Base-by-base conservation (phyloP, 1,140 invertebrate species). In the Drosophila virilis region DNA sequence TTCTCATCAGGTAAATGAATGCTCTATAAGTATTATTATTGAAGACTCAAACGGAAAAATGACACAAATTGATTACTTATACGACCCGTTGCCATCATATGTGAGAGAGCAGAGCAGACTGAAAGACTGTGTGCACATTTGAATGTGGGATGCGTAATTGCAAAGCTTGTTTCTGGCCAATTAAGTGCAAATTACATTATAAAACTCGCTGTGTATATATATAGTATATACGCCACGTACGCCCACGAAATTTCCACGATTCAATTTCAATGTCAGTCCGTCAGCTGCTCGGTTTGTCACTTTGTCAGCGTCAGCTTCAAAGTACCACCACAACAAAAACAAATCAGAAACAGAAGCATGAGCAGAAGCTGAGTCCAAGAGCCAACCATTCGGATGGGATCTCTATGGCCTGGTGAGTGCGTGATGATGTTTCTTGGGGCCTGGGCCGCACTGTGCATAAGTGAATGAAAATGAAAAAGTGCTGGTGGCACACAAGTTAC, bases 391-490 rank as follows among this genome's bases (percentile, higher is more conserved):
- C 17, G 10, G 15, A 10, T 38, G n/a, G 8, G 48, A 12, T 38
- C 45, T 22, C 28, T 58, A 32, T 32, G 38, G 54, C n/a, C 7
- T 42, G 9, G 22, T 54, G n/a, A 43, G 13, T 45, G 6, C 45
- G 50, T 65, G 62, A 9, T 55, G 38, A 42, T 64, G 51, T 57
- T 57, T 35, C 28, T 22, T 54, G 13, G 3, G 50, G 38, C 13
- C 46, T 1, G 10, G 8, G 50, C 28, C 50, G 8, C 28, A 51
- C 22, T 5, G 22, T 58, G 68, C 79, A 60, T 86, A 86, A 86
- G 83, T 86, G 83, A 86, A 86, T 86, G 84, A 86, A 86, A 86
- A 88, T 88, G 83, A 86, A 86, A 86, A 83, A 86, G 76, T 88
- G 84, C 83, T 86, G 84, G 67, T 82, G 67, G 72, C 76, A 84